These are phyloP conservation scores for Orthosia gracilis DNA, from an alignment of 2,888 invertebrate species.

Conservation along the genomic window DNA sequence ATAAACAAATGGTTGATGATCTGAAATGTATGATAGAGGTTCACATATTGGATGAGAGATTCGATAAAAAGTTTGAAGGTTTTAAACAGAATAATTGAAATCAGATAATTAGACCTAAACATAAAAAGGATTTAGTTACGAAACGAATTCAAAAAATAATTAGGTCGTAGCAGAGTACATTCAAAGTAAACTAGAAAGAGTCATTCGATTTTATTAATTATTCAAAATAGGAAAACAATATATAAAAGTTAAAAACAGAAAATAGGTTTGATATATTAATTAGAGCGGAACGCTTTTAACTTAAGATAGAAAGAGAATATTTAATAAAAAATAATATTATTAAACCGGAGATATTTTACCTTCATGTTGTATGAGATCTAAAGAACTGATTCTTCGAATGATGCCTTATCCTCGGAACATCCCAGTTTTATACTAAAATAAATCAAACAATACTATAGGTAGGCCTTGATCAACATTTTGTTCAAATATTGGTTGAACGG, in stretches of 20 bases:
- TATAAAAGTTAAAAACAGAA: not conserved
- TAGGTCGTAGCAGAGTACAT: too few relatives aligned
- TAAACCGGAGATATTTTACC: conserved; percentile 70
- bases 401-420: conserved; percentile 59
- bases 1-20: not conserved
- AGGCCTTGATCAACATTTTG: conserved; percentile 67
- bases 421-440: conserved; percentile 81
- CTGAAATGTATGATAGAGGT: not conserved
- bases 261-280: not conserved
- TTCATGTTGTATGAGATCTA: conserved; percentile 85
- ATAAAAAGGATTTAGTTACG: not conserved
- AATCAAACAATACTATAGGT: conserved; percentile 72
- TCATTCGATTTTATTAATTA: not conserved
- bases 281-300: conserved; percentile 12
- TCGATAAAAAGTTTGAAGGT: not conserved
- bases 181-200: not conserved
- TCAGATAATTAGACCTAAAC: not conserved
- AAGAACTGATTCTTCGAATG: conserved; percentile 75
- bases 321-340: conserved; percentile 5
- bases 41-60: not conserved
- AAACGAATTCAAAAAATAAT: not conserved
- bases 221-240: not conserved
- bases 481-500: conserved; percentile 65
- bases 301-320: not conserved
- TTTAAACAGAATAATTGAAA: not conserved